Percentiles rank a stretch among this genome's conserved stretches.
Evolutionary conservation across 2,113 vertebrate genomes (phyloP).

Genomic region (Scytalopus superciliaris): DNA sequence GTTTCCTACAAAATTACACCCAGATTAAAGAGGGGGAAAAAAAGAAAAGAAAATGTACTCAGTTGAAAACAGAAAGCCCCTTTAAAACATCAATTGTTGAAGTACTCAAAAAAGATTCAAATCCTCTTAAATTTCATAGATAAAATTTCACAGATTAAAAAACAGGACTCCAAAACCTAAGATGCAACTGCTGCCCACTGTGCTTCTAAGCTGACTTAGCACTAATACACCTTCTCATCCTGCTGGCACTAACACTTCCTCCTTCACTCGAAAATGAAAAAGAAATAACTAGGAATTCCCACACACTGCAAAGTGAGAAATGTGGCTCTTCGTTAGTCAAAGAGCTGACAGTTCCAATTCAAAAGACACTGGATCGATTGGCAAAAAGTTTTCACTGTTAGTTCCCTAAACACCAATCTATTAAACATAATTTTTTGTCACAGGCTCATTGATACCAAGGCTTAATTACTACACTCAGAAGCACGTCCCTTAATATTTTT

Average conservation of each 20-base stretch:
- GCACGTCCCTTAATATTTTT: neutral
- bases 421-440: neutral
- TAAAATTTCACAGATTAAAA: neutral
- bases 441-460: neutral
- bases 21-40: neutral
- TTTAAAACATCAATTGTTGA: neutral
- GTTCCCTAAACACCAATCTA: neutral
- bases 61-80: neutral
- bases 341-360: neutral
- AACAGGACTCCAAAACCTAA: neutral
- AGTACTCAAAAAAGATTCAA: neutral
- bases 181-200: neutral
- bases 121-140: neutral
- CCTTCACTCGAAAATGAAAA: neutral
- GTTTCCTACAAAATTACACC: neutral
- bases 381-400: neutral
- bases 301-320: neutral
- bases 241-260: neutral
- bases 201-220: neutral
- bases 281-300: neutral
- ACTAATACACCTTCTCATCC: neutral
- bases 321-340: neutral
- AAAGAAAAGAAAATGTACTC: neutral
- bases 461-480: neutral
- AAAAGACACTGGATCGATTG: neutral